phyloP scores from a whole-genome alignment of 2,113 vertebrate species.

The Anhinga anhinga region DNA sequence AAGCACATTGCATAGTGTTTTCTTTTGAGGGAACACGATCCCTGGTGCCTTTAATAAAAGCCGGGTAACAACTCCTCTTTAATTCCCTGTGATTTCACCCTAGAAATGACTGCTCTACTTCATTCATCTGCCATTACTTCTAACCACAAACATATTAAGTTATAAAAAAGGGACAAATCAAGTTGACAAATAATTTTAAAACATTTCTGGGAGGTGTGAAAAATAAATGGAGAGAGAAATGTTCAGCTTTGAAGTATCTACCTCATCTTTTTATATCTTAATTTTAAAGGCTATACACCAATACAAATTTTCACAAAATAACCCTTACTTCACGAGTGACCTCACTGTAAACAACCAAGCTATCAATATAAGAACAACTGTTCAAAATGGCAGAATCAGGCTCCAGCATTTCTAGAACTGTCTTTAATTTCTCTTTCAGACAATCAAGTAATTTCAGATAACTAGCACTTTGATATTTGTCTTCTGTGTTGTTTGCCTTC shows the following conservation, averaged over 20 bases:
- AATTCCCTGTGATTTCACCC: slow-evolving; percentile 64
- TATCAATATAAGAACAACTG: background rate
- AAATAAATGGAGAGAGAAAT: background rate
- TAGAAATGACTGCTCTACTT: slow-evolving; percentile 7
- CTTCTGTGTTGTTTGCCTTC: background rate
- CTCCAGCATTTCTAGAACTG: background rate
- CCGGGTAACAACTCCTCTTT: slow-evolving; percentile 31
- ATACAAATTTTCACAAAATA: background rate
- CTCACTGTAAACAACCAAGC: background rate
- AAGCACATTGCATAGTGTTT: slow-evolving; percentile 1
- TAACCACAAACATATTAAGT: slow-evolving; percentile 22
- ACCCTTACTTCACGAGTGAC: background rate
- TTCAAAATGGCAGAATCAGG: background rate
- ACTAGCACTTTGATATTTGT: slow-evolving; percentile 28
- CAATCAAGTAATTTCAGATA: background rate
- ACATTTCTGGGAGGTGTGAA: background rate
- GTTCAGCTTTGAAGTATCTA: background rate
- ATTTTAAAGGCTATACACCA: background rate
- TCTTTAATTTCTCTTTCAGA: slow-evolving; percentile 10
- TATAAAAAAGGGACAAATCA: background rate
- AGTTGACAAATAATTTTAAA: slow-evolving; percentile 5
- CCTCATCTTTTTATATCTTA: background rate
- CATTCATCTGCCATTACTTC: slow-evolving; percentile 8
- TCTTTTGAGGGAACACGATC: slow-evolving; percentile 40
- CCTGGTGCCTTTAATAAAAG: slow-evolving; percentile 56